A percentile compares a stretch with the other conserved stretches of the same genome.
These are phyloP conservation scores for Toxotes jaculatrix DNA, from an alignment of 2,113 vertebrate species.

Conservation along the genomic window DNA sequence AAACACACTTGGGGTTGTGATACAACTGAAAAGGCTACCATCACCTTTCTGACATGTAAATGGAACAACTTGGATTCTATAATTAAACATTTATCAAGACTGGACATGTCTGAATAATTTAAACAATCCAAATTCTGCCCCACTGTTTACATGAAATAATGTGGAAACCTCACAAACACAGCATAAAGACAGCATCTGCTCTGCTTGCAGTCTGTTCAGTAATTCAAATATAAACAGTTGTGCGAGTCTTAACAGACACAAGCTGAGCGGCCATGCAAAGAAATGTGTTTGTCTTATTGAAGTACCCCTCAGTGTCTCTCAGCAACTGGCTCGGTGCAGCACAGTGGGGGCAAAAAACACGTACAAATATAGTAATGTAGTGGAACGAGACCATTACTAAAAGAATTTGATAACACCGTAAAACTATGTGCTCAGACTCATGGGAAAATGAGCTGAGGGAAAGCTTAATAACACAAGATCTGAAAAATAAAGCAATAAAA, in stretches of 20 bases:
- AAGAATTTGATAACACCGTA: conserved; percentile 62
- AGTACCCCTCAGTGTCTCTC: conserved; percentile 22
- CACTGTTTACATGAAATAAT: neutral
- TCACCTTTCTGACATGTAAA: neutral
- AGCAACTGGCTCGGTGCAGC: conserved; percentile 39
- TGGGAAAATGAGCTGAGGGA: neutral
- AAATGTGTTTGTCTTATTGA: conserved; percentile 44
- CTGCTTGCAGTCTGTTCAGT: conserved; percentile 1
- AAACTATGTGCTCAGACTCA: conserved; percentile 53
- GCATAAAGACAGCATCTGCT: neutral
- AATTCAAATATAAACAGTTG: conserved; percentile 62
- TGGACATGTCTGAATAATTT: neutral
- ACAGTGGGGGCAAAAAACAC: conserved; percentile 46
- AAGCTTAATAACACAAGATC: neutral
- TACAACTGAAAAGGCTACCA: neutral
- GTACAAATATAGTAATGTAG: conserved; percentile 82
- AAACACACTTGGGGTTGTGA: neutral
- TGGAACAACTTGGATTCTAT: neutral
- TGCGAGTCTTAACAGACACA: conserved; percentile 46
- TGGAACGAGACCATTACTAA: conserved; percentile 13
- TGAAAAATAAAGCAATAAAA: neutral
- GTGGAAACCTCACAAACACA: conserved; percentile 3
- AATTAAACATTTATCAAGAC: neutral
- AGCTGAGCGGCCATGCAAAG: conserved; percentile 26
- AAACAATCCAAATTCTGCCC: neutral